Base-by-base conservation (phyloP, 2,797 vertebrate species). In the Chromis chromis region DNA sequence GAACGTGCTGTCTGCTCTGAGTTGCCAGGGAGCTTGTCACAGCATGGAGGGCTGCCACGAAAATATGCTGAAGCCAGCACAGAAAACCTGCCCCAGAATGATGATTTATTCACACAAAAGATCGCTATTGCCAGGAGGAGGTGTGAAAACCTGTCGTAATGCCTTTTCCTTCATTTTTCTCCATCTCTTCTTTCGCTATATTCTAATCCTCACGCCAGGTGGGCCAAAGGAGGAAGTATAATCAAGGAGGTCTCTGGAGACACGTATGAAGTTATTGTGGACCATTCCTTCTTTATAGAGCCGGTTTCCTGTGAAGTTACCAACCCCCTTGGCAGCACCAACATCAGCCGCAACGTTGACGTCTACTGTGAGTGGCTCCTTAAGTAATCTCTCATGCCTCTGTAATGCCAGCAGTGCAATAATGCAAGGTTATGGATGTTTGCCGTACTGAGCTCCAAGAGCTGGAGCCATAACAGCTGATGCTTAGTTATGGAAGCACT, bases 281-380 rank as follows among this genome's bases (percentile, higher is more conserved):
- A 99, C 90, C 96, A 98, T 84, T 97, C 98, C 0, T 99, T 97
- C 91, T 99, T 97, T 84, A 97, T 97, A 0, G 98, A 99, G 66
- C 97, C 98, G 0, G 94, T 99, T 11, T 99, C 98, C 82, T 99
- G 98, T 0, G 98, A 99, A 88, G 98, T 99, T 66, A 98, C 97
- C 91, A 99, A 99, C 0, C 93, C 97, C 0, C 93, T 99, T 36
- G 98, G 98, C 84, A 98, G 96, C 91, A 99, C 98, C 14, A 99
- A 99, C 90, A 95, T 99, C 94, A 99, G 98, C 92, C 96, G 97
- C 57, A 98, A 97, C 0, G 98, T 99, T 11, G 98, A 99, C 0
- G 98, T 99, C 65, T 98, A 99, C 84, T 99, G 98, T 99, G 85
- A 98, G 98, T 96, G 49, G 3, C n/a, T 72, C 21, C 16, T 63